Percentiles rank a stretch among this genome's conserved stretches.
Evolutionary conservation across 1,140 invertebrate species (phyloP).

Genomic region (Ephestia elutella): DNA sequence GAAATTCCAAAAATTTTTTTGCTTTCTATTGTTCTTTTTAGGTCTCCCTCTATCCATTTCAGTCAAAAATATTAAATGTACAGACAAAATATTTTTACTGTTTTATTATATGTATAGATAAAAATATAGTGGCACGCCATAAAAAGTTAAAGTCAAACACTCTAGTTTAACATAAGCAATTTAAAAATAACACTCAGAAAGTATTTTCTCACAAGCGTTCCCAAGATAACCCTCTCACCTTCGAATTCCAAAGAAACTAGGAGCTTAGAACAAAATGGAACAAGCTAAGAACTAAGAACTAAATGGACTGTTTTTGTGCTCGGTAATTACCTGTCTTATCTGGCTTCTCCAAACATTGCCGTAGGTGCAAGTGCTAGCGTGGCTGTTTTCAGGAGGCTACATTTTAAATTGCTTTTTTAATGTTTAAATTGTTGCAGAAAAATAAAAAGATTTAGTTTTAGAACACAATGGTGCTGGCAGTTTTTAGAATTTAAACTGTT

Average conservation of each 20-base stretch:
- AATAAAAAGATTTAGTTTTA: neutral
- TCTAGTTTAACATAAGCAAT: neutral
- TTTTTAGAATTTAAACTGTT: too few relatives aligned
- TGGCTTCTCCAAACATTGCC: neutral
- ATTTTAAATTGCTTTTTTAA: neutral
- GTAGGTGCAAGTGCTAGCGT: neutral
- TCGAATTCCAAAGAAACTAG: neutral
- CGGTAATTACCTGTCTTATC: neutral
- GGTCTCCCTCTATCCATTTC: too few relatives aligned
- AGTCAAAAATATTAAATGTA: too few relatives aligned
- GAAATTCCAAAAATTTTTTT: too few relatives aligned
- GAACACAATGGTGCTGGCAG: too few relatives aligned
- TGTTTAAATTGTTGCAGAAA: neutral
- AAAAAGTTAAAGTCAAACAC: too few relatives aligned
- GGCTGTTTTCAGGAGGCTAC: neutral
- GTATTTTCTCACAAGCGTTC: neutral
- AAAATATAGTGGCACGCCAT: too few relatives aligned
- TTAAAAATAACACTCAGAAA: neutral
- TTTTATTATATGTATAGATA: too few relatives aligned
- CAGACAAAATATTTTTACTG: too few relatives aligned
- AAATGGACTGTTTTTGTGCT: conserved; percentile 1
- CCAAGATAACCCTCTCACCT: neutral
- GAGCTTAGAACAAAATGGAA: neutral
- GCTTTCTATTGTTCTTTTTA: too few relatives aligned
- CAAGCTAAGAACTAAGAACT: neutral